A percentile compares a stretch with the other conserved stretches of the same genome.
phyloP scores from a whole-genome alignment of 1,140 invertebrate species.

The Diplogasteroides magnus region DNA sequence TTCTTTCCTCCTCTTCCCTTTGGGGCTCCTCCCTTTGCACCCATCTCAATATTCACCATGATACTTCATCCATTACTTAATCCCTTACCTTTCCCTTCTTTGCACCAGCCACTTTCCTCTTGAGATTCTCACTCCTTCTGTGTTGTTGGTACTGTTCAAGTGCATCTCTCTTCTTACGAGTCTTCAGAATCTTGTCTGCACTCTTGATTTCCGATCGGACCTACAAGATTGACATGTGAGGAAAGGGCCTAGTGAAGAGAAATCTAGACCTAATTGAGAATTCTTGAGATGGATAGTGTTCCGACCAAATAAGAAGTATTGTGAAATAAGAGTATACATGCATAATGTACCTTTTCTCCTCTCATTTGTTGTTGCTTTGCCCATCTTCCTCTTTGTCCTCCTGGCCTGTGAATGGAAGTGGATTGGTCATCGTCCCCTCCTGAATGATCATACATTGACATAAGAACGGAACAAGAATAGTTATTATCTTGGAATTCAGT shows the following conservation, averaged over 20 bases:
- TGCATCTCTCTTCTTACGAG: slow-evolving; percentile 62
- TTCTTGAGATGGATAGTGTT: not conserved
- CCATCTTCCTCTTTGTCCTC: not conserved
- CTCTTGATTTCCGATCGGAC: slow-evolving; percentile 63
- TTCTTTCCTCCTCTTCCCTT: slow-evolving; percentile 4
- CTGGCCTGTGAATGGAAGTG: no score
- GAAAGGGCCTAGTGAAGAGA: not conserved
- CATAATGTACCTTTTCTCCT: not conserved
- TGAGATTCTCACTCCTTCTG: slow-evolving; percentile 50
- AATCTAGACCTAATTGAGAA: not conserved
- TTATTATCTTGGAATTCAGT: no score
- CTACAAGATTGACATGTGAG: not conserved
- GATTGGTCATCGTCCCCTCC: no score
- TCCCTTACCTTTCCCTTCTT: not conserved
- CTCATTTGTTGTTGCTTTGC: not conserved
- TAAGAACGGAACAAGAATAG: no score
- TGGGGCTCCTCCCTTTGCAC: not conserved
- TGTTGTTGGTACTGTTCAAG: slow-evolving; percentile 57
- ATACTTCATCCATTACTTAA: not conserved
- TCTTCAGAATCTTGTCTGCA: slow-evolving; percentile 69
- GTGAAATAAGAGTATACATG: not conserved
- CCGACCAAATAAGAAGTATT: not conserved
- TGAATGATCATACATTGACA: no score
- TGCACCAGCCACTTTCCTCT: slow-evolving; percentile 23
- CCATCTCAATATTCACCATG: no score